Base-by-base conservation (phyloP, 2,113 vertebrate species). In the Elephantulus edwardii region DNA sequence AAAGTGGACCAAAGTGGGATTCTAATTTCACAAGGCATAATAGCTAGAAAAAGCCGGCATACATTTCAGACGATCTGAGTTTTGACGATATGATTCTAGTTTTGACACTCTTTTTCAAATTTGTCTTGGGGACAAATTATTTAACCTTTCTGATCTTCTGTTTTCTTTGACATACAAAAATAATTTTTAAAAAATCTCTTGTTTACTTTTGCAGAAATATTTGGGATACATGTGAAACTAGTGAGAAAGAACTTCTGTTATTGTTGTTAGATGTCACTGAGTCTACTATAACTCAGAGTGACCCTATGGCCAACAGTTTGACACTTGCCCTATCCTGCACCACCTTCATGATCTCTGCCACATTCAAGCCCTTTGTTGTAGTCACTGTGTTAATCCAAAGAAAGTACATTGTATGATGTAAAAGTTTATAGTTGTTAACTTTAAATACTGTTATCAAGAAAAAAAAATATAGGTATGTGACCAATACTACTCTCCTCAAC, bases 131-230 rank as follows among this genome's bases (percentile, higher is more conserved):
- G 66, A 26, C 44, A 83, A 30, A 54, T 71, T 50, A 66, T 33
- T 91, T 76, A 88, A 52, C 2, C 0, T 46, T 52, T 48, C 48
- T 79, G 52, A 79, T 26, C 16, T 72, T 86, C 11, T 1, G n/a
- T 60, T 91, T 82, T 13, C 56, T 91, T 89, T 91, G 35, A 19
- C n/a, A 46, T 50, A 30, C 50, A 84, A 38, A 46, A n/a, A 44
- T 40, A 90, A 82, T 84, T 52, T 40, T 72, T 62, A 52, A 68
- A 72, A 71, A 30, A 70, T 54, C 0, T 38, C 46, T 11, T 54
- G 38, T 28, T 92, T 66, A 44, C n/a, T 40, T 40, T 82, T 91
- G 8, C 30, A 22, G 42, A 85, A 3, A 19, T 48, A 0, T 68
- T 50, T 50, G 48, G 48, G 48, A 50, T 50, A 50, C 16, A 50